phyloP scores from a whole-genome alignment of 2,888 invertebrate genomes.

The Lycocerus yunnanus region DNA sequence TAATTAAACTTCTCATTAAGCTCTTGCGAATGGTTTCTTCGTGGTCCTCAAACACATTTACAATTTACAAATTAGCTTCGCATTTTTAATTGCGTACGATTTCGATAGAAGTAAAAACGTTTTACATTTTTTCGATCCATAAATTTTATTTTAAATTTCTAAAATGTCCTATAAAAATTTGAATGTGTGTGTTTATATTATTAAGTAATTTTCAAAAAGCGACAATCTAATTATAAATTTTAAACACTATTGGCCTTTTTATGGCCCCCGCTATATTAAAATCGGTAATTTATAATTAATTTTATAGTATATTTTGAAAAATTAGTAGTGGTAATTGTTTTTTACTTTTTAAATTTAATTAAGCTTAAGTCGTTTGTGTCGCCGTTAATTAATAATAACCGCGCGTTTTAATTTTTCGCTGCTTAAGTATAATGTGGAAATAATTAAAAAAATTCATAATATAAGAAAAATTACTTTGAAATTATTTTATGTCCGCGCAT shows the following conservation, averaged over 20 bases:
- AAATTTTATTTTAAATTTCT: constrained; percentile 24
- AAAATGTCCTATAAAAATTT: constrained; percentile 26
- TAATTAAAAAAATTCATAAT: not conserved
- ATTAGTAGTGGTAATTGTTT: not conserved
- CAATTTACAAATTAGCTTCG: constrained; percentile 30
- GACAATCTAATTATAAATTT: constrained; percentile 26
- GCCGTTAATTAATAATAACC: constrained; percentile 21
- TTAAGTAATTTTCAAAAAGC: constrained; percentile 23
- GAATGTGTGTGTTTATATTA: constrained; percentile 15
- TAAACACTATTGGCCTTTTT: not conserved
- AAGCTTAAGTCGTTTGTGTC: constrained; percentile 27
- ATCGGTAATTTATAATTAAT: not conserved
- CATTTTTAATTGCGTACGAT: constrained; percentile 24
- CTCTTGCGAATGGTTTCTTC: constrained; percentile 27
- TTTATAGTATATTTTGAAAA: not conserved
- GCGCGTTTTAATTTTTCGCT: constrained; percentile 19
- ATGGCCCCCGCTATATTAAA: not conserved
- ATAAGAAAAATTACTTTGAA: not conserved
- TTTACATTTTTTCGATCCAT: not conserved
- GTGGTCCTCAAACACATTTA: constrained; percentile 25
- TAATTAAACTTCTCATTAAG: constrained; percentile 32
- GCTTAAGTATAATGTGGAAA: not conserved
- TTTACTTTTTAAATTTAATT: constrained; percentile 32
- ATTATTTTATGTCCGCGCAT: not conserved
- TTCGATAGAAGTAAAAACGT: not conserved